Base-by-base conservation (phyloP, 2,888 invertebrate species). In the Eupelmus urozonus region DNA sequence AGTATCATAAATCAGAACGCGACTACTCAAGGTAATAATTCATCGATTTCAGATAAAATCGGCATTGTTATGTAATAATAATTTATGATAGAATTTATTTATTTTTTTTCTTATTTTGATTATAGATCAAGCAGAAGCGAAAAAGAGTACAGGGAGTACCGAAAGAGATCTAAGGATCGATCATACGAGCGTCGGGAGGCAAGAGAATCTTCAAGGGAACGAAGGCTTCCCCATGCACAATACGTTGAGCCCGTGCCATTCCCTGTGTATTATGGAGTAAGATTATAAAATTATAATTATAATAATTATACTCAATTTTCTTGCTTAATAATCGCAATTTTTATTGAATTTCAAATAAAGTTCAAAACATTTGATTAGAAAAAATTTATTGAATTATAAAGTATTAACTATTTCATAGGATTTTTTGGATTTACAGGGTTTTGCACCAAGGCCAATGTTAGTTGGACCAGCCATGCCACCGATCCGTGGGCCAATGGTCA, bases 211-310 rank as follows among this genome's bases (percentile, higher is more conserved):
- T 79, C 79, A 0, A 57, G 49, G 9, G 76, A 79, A 42, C 57
- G 53, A n/a, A 45, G 34, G 4, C 55, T 55, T 18, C 65, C 71
- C 0, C n/a, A 59, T 3, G 16, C 62, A 13, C 62, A 34, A 25
- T 79, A 73, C 16, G 42, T 72, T 1, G 75, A 76, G 18, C 76
- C 20, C 16, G 20, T 79, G 27, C 67, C 76, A 16, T 76, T 29
- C 7, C 73, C 75, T 18, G 49, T 76, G 0, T 76, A 76, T 25
- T 79, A 76, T 40, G 70, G 60, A 23, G 73, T 79, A 55, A 63
- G 72, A 20, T 53, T 60, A n/a, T 66, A 3, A 57, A 20, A 2
- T 11, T 57, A n/a, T n/a, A n/a, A n/a, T n/a, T n/a, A n/a, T n/a
- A n/a, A n/a, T n/a, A n/a, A n/a, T n/a, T n/a, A n/a, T n/a, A n/a